These are phyloP conservation scores for Pygocentrus nattereri DNA, from an alignment of 2,797 vertebrate genomes.

Conservation along the genomic window DNA sequence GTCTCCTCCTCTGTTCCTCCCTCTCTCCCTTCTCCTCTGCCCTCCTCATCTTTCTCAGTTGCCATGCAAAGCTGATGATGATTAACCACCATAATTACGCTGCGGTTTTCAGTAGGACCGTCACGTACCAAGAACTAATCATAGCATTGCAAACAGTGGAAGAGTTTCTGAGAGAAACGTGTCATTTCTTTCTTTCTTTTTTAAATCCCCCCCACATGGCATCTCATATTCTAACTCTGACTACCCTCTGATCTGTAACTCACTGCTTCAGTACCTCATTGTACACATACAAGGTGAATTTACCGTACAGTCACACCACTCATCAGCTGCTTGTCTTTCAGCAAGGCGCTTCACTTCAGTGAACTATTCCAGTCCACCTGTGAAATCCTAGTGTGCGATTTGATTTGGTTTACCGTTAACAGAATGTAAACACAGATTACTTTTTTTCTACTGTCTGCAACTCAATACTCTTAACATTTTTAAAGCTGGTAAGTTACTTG, in stretches of 20 bases:
- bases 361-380: no score
- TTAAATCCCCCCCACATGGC: background rate
- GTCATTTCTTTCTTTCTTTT: background rate
- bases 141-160: background rate
- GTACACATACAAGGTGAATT: no score
- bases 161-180: background rate
- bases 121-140: constrained; percentile 22
- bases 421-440: no score
- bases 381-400: no score
- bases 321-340: no score
- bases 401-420: no score
- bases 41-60: background rate
- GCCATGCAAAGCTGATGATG: background rate
- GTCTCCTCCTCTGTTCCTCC: background rate
- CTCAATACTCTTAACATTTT: no score
- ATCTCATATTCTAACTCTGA: background rate
- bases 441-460: no score
- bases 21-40: background rate
- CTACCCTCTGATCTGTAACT: background rate
- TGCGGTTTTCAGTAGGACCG: constrained; percentile 10
- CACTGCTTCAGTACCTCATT: no score
- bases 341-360: no score
- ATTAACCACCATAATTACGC: constrained; percentile 15
- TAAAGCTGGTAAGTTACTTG: no score
- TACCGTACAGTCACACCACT: no score